Evolutionary conservation across 1,140 invertebrate genomes (phyloP), one percentile per base, ranked within the genome.

Genomic region (Radopholus similis): DNA sequence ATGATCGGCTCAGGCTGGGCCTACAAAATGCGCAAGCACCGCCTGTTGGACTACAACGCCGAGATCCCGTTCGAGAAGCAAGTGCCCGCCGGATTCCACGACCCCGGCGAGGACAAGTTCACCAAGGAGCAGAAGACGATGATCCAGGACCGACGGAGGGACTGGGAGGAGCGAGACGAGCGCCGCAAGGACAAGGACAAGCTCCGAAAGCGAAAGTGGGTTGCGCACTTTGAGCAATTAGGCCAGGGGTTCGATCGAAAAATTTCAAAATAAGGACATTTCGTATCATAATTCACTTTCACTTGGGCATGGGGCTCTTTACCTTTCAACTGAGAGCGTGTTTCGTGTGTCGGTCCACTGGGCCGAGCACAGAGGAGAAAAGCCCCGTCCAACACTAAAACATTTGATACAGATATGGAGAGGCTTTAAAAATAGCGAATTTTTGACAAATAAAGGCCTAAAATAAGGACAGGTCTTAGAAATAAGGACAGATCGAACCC

Each of bases 21-120:
- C 62, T 77, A 72, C 28, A 47, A 55, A 23, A 88, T 90, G 73
- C 84, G 86, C 11, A 92, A 92, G 80, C 88, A 90, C 13, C 90
- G 82, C 64, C 82, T 92, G 5, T 90, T 99, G 9, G 93, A 99
- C 84, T 99, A 99, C 83, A 98, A 97, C 85, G 88, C 89, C 0
- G 96, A 99, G 85, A 92, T 98, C 77, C 78, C 78, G 3, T 83
- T 82, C 57, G 80, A 81, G 58, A 81, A 77, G 44, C 56, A 58
- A 35, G 78, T 82, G 1, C 79, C 77, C 2, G 75, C 79, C 15
- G 79, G 79, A 1, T 81, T 81, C 59, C 74, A 81, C 30, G 81
- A 81, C 70, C 77, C 81, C 28, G 49, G 47, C 15, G 79, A 81
- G 49, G 79, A 81, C 55, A 71, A 23, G 23, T 82, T 68, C 55